Percentiles rank a stretch among this genome's conserved stretches.
These are phyloP conservation scores for Trilocha varians DNA, from an alignment of 2,888 invertebrate species.

Conservation along the genomic window DNA sequence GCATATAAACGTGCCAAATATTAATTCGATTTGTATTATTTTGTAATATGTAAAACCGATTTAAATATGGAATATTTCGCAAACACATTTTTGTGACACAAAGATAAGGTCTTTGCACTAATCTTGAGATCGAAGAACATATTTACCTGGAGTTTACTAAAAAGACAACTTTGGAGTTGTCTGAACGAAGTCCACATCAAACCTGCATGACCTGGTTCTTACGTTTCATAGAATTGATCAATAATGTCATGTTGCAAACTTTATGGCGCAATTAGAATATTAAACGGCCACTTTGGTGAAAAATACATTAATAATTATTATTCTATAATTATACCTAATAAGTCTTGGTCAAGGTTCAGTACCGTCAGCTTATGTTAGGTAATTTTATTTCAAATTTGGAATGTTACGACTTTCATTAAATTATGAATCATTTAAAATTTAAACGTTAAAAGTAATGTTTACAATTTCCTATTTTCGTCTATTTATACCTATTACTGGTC, in stretches of 20 bases:
- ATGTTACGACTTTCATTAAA: too few species aligned
- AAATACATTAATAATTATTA: neutral
- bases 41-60: too few species aligned
- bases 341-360: neutral
- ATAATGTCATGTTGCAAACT: slow-evolving; percentile 7
- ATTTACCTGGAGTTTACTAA: neutral
- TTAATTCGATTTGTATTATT: too few species aligned
- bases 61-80: too few species aligned
- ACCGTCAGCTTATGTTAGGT: neutral
- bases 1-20: too few species aligned
- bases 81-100: too few species aligned
- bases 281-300: slow-evolving; percentile 2
- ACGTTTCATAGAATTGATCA: slow-evolving; percentile 6
- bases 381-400: neutral
- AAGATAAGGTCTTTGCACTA: too few species aligned
- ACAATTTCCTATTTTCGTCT: too few species aligned
- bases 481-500: too few species aligned
- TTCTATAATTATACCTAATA: slow-evolving; percentile 1
- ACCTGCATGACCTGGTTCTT: slow-evolving; percentile 8
- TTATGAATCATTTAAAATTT: too few species aligned
- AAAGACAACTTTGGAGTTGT: neutral
- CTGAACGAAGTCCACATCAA: slow-evolving; percentile 3
- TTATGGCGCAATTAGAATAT: slow-evolving; percentile 6
- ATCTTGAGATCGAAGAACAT: too few species aligned
- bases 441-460: neutral